Evolutionary conservation across 1,140 invertebrate genomes (phyloP).

Genomic region (Panagrolaimus sp.): DNA sequence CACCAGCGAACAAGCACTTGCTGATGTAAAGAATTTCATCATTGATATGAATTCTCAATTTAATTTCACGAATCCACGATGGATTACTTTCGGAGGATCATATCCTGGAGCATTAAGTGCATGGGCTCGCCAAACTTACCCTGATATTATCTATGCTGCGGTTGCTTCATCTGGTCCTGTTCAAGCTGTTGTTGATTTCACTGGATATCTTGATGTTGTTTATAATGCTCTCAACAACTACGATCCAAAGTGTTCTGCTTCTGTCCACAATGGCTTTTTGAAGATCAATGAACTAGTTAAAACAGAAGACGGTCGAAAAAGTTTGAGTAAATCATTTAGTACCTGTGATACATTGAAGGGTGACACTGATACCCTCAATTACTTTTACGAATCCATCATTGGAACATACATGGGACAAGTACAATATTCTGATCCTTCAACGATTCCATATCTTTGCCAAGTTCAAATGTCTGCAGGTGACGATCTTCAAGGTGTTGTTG

Average conservation of each 20-base stretch:
- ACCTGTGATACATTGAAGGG: conserved; percentile 17
- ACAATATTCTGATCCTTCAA: neutral
- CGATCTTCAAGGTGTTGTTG: conserved; percentile 22
- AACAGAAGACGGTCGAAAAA: conserved; percentile 35
- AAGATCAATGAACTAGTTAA: neutral
- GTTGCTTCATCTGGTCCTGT: conserved; percentile 83
- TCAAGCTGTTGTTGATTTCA: conserved; percentile 75
- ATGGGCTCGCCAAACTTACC: conserved; percentile 82
- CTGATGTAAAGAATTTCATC: conserved; percentile 50
- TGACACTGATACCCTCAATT: conserved; percentile 26
- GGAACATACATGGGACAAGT: conserved; percentile 11
- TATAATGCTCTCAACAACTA: conserved; percentile 1
- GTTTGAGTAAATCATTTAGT: conserved; percentile 26
- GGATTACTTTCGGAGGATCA: conserved; percentile 85
- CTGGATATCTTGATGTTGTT: conserved; percentile 31
- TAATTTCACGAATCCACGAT: conserved; percentile 64
- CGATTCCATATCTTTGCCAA: conserved; percentile 14
- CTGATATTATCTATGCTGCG: conserved; percentile 74
- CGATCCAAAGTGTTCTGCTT: neutral
- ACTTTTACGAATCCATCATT: conserved; percentile 27
- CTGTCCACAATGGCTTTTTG: neutral
- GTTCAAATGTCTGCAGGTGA: neutral
- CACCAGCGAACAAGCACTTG: conserved; percentile 49
- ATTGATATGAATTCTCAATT: conserved; percentile 35
- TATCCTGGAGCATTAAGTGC: conserved; percentile 72